These are phyloP conservation scores for Stegodyphus mimosarum DNA, from an alignment of 1,140 invertebrate genomes.

Conservation along the genomic window DNA sequence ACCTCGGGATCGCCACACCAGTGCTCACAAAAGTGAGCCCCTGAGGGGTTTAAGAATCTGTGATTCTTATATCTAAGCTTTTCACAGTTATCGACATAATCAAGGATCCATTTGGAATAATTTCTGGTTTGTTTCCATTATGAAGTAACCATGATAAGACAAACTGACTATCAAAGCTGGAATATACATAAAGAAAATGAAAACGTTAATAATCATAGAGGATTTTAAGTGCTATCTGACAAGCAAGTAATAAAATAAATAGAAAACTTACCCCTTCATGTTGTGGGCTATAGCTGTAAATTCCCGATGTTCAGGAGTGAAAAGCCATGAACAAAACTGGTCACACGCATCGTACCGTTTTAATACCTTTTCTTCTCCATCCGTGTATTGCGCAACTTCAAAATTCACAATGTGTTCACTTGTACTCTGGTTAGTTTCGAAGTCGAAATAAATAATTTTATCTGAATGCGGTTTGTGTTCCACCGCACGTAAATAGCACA, in stretches of 20 bases:
- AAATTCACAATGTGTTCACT: background rate
- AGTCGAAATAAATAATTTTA: background rate
- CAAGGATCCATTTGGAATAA: background rate
- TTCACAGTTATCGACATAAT: background rate
- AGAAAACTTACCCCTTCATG: background rate
- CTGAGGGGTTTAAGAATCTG: constrained; percentile 28
- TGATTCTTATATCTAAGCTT: background rate
- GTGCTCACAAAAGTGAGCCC: too few species aligned
- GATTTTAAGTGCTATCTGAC: background rate
- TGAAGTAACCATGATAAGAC: constrained; percentile 5
- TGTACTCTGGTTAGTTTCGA: background rate
- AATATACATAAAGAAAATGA: background rate
- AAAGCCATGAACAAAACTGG: constrained; percentile 1
- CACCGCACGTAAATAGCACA: background rate
- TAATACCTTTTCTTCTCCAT: background rate
- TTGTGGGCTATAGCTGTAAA: constrained; percentile 71
- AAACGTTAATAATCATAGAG: background rate
- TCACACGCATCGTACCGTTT: background rate
- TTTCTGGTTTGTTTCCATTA: background rate
- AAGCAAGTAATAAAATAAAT: background rate
- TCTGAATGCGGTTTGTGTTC: background rate
- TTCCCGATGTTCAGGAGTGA: background rate
- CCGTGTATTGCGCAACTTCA: background rate
- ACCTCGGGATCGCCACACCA: too few species aligned
- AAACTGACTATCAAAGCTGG: constrained; percentile 14